These are phyloP conservation scores for Musca domestica DNA, from an alignment of 1,140 invertebrate species.

Conservation along the genomic window DNA sequence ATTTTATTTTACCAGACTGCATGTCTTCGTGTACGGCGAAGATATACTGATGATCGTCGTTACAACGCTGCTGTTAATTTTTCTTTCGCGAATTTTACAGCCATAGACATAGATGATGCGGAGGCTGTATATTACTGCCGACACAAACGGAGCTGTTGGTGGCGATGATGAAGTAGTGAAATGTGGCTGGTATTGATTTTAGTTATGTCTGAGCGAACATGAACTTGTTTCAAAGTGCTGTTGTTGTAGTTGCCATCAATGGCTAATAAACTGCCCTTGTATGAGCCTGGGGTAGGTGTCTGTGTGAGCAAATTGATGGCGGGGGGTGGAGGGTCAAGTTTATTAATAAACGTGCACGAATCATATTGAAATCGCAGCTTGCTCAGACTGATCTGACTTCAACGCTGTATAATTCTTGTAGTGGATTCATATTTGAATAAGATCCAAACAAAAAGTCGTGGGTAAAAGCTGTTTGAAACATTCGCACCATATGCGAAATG, in stretches of 20 bases:
- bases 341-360: too few relatives aligned
- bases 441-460: neutral
- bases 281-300: neutral
- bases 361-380: too few relatives aligned
- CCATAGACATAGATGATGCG: neutral
- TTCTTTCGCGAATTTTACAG: neutral
- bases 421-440: neutral
- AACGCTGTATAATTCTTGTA: neutral
- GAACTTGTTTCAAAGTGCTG: constrained; percentile 9
- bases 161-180: neutral
- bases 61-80: too few relatives aligned
- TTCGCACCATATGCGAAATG: constrained; percentile 3
- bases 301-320: too few relatives aligned
- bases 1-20: too few relatives aligned
- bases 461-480: constrained; percentile 15
- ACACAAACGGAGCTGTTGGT: neutral
- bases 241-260: constrained; percentile 5
- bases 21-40: too few relatives aligned
- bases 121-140: too few relatives aligned
- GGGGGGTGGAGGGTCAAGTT: too few relatives aligned
- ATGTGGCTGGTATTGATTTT: neutral
- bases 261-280: constrained; percentile 6
- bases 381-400: neutral
- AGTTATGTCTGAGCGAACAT: neutral
- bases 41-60: too few relatives aligned